Percentiles rank a stretch among this genome's conserved stretches.
Evolutionary conservation across 2,888 invertebrate genomes (phyloP).

Genomic region (Eupithecia insigniata): DNA sequence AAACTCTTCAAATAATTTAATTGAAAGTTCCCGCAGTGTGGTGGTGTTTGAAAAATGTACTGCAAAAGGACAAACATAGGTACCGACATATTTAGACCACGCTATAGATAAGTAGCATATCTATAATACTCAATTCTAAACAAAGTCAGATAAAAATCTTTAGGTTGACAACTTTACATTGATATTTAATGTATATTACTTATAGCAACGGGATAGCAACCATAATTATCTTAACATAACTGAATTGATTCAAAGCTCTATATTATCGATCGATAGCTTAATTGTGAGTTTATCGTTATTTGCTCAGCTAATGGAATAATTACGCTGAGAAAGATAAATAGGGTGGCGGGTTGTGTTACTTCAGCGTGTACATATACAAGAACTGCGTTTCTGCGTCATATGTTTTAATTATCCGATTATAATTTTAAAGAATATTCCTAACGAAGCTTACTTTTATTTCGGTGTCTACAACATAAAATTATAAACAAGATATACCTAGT

Average conservation of each 20-base stretch:
- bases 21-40: slow-evolving; percentile 59
- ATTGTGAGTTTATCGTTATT: slow-evolving; percentile 74
- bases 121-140: too few species aligned
- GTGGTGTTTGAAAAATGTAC: slow-evolving; percentile 54
- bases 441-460: neutral
- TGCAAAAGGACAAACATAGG: slow-evolving; percentile 27
- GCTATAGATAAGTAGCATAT: neutral
- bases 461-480: neutral
- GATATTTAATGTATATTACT: neutral
- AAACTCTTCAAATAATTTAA: slow-evolving; percentile 63
- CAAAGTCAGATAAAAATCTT: slow-evolving; percentile 3
- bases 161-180: neutral
- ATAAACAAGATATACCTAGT: too few species aligned
- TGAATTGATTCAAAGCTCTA: slow-evolving; percentile 14
- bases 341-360: slow-evolving; percentile 41
- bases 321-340: slow-evolving; percentile 68
- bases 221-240: slow-evolving; percentile 6
- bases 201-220: neutral
- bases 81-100: neutral
- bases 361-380: neutral
- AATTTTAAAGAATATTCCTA: neutral
- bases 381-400: neutral
- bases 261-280: slow-evolving; percentile 52
- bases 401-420: neutral
- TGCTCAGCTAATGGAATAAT: slow-evolving; percentile 78